phyloP scores from a whole-genome alignment of 2,113 vertebrate genomes.

The Neotoma lepida region DNA sequence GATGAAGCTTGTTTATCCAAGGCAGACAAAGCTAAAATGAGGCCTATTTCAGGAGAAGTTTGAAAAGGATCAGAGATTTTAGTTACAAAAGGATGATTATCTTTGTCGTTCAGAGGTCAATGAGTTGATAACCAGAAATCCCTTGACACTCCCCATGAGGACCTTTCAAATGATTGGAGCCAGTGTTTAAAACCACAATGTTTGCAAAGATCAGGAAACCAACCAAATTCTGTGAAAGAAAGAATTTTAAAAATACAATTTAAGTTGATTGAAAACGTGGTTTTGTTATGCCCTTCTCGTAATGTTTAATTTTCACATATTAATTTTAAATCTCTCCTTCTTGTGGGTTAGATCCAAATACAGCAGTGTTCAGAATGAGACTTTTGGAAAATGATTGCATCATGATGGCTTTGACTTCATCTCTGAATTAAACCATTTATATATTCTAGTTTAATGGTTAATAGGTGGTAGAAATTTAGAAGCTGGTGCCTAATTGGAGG shows the following conservation, averaged over 20 bases:
- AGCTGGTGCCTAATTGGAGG: neutral
- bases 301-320: neutral
- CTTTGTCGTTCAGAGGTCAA: neutral
- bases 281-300: neutral
- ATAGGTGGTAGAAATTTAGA: neutral
- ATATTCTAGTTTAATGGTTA: neutral
- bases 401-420: neutral
- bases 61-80: constrained; percentile 28
- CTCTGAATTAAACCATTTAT: neutral
- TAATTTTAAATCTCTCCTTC: neutral
- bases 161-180: neutral
- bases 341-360: neutral
- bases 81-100: neutral
- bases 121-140: constrained; percentile 20
- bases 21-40: neutral
- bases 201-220: constrained; percentile 5
- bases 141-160: neutral
- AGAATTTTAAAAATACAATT: neutral
- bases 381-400: neutral
- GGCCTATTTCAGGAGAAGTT: neutral
- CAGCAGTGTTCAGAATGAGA: neutral
- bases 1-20: constrained; percentile 16
- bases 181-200: constrained; percentile 17
- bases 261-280: neutral
- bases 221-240: neutral